These are phyloP conservation scores for Hemicentrotus pulcherrimus DNA, from an alignment of 35 echinoderm and acorn worm species.

Conservation along the genomic window DNA sequence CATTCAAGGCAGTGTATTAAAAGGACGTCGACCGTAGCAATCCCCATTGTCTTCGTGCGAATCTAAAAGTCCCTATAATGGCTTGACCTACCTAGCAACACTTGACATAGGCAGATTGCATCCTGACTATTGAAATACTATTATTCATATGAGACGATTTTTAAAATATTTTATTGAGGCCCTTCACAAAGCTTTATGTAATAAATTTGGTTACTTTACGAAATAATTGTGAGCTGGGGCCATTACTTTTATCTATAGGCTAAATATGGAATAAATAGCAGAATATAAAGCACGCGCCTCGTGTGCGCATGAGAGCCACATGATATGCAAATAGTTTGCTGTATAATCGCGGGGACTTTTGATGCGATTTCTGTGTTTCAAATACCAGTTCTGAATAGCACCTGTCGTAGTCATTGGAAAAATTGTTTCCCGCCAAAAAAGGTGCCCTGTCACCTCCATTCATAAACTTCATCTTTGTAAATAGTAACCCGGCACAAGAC, in stretches of 20 bases:
- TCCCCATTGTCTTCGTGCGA: too few relatives aligned
- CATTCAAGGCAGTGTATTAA: too few relatives aligned
- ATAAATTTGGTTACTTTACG: too few relatives aligned
- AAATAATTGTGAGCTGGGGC: background rate
- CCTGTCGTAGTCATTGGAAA: background rate
- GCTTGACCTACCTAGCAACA: too few relatives aligned
- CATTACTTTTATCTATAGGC: background rate
- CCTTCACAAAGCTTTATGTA: too few relatives aligned
- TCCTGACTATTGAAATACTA: too few relatives aligned
- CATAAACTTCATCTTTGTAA: background rate
- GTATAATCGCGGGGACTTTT: background rate
- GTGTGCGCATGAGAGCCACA: background rate
- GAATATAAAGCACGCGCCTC: background rate
- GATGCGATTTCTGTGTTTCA: background rate
- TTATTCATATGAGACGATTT: too few relatives aligned
- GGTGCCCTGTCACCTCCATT: background rate
- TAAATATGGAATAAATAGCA: background rate
- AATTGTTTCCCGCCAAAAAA: background rate
- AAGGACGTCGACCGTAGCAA: too few relatives aligned
- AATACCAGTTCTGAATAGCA: background rate
- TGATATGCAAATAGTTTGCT: background rate
- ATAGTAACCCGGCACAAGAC: background rate
- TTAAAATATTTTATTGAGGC: too few relatives aligned
- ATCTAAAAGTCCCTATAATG: too few relatives aligned
- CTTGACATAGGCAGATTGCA: too few relatives aligned